phyloP scores from a whole-genome alignment of 2,888 invertebrate genomes.

The Synergus umbraculus region DNA sequence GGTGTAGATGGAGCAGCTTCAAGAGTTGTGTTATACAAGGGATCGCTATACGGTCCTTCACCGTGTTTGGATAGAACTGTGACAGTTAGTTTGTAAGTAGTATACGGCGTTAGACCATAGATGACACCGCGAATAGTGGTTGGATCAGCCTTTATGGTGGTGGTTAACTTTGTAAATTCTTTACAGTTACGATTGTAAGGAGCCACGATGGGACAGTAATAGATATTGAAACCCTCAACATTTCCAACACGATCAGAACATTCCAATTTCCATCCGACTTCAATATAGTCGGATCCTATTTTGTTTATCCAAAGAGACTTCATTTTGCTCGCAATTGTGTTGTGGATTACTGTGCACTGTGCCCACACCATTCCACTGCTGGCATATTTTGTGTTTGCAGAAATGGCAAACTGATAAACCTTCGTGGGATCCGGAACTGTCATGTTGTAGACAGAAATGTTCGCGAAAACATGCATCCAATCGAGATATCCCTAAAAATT shows the following conservation, averaged over 20 bases:
- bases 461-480: conserved; percentile 80
- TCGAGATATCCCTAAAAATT: conserved; percentile 80
- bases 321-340: conserved; percentile 80
- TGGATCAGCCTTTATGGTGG: conserved; percentile 78
- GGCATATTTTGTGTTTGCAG: conserved; percentile 84
- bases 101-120: conserved; percentile 85
- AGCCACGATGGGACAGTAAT: conserved; percentile 84
- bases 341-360: conserved; percentile 83
- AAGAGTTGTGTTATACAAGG: conserved; percentile 83
- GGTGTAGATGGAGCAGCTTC: conserved; percentile 84
- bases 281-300: conserved; percentile 79
- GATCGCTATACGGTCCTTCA: conserved; percentile 81
- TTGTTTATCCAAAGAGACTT: conserved; percentile 79
- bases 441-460: conserved; percentile 80
- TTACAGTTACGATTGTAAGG: conserved; percentile 80
- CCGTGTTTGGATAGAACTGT: conserved; percentile 81
- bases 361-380: conserved; percentile 94
- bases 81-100: conserved; percentile 85
- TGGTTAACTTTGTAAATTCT: conserved; percentile 75
- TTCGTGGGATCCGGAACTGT: conserved; percentile 80
- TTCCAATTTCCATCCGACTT: conserved; percentile 87
- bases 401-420: conserved; percentile 88
- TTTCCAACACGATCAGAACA: conserved; percentile 86
- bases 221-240: conserved; percentile 86
- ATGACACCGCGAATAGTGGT: conserved; percentile 80